A percentile compares a stretch with the other conserved stretches of the same genome.
phyloP scores from a whole-genome alignment of 1,140 invertebrate genomes.

The Macrotrachela quadricornifera region DNA sequence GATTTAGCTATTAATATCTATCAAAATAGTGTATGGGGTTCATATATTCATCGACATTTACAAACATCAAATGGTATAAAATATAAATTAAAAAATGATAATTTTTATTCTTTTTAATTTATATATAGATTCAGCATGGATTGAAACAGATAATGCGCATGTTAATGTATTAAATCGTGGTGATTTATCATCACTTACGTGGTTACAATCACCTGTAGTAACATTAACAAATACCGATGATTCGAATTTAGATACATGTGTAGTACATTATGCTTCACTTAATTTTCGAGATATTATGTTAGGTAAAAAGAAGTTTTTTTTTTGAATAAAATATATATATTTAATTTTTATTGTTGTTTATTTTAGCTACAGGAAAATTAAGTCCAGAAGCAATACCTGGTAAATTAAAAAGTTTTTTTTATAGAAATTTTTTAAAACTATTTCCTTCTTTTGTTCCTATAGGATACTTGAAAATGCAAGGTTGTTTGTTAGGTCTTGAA shows the following conservation, averaged over 20 bases:
- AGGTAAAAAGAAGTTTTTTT: too few relatives aligned
- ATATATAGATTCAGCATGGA: too few relatives aligned
- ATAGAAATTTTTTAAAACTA: too few relatives aligned
- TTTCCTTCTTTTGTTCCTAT: too few relatives aligned
- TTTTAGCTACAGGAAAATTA: conserved; percentile 62
- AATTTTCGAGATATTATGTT: conserved; percentile 96
- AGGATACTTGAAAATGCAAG: conserved; percentile 37
- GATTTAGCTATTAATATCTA: conserved; percentile 64
- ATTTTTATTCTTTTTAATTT: conserved; percentile 17
- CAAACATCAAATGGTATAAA: conserved; percentile 9
- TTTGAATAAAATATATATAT: too few relatives aligned
- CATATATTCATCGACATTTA: conserved; percentile 50
- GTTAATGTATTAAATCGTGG: conserved; percentile 68
- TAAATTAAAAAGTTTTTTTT: too few relatives aligned
- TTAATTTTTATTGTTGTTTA: too few relatives aligned
- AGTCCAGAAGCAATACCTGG: conserved; percentile 74
- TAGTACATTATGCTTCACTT: conserved; percentile 69
- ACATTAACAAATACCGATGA: conserved; percentile 19
- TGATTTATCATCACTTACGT: conserved; percentile 68
- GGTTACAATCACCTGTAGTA: conserved; percentile 56
- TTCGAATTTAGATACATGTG: conserved; percentile 34
- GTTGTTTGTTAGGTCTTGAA: conserved; percentile 79
- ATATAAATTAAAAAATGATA: neutral
- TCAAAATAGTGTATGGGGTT: conserved; percentile 56
- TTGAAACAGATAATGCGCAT: conserved; percentile 51